Percentiles rank a stretch among this genome's conserved stretches.
Evolutionary conservation across 2,113 vertebrate genomes (phyloP).

Genomic region (Megaceryle maxima): DNA sequence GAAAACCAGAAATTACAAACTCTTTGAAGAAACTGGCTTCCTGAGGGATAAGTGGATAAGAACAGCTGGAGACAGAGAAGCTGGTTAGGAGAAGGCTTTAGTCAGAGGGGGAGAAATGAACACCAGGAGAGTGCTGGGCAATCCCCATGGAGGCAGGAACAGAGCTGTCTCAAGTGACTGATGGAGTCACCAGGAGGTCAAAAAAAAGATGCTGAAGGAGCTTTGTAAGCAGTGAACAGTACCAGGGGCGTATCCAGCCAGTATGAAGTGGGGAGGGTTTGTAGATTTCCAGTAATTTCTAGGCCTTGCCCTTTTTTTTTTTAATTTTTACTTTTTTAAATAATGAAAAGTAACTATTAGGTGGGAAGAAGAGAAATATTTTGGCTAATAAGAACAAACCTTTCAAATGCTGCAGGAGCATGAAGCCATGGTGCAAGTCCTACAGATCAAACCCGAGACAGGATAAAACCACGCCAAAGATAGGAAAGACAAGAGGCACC

Average conservation of each 20-base stretch:
- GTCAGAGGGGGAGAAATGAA: neutral
- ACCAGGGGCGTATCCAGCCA: neutral
- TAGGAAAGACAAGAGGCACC: accelerated
- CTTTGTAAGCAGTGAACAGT: neutral
- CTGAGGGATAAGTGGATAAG: neutral
- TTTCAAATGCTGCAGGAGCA: neutral
- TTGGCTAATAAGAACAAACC: neutral
- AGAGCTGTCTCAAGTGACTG: neutral
- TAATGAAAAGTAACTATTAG: neutral
- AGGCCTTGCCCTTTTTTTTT: neutral
- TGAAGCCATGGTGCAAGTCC: neutral
- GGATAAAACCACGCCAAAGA: neutral
- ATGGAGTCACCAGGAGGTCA: neutral
- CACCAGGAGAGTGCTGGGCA: neutral
- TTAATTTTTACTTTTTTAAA: too few species aligned
- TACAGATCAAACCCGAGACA: neutral
- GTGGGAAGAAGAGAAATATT: neutral
- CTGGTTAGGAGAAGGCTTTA: neutral
- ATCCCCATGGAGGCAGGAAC: neutral
- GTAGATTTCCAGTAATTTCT: neutral
- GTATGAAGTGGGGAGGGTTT: accelerated
- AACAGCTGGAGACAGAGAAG: neutral
- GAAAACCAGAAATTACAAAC: neutral
- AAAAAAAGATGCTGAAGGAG: neutral
- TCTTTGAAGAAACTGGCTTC: neutral